Percentiles rank a stretch among this genome's conserved stretches.
phyloP scores from a whole-genome alignment of 2,113 vertebrate genomes.

The Corydoras sp. region DNA sequence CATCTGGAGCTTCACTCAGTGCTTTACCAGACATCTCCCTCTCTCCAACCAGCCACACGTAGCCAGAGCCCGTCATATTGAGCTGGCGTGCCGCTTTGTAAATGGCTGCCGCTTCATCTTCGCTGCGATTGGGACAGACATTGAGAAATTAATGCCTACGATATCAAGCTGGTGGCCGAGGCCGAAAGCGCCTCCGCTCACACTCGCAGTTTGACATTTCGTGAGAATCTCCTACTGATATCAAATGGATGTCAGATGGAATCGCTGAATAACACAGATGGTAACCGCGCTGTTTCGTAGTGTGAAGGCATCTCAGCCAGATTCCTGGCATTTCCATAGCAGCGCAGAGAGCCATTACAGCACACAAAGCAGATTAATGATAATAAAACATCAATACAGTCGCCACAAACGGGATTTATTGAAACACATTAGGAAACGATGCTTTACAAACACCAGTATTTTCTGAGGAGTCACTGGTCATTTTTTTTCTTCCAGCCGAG shows the following conservation, averaged over 20 bases:
- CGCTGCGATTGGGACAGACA: conserved; percentile 66
- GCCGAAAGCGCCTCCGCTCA: conserved; percentile 3
- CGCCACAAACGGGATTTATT: neutral
- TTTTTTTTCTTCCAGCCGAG: too few species aligned
- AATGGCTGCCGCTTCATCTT: conserved; percentile 89
- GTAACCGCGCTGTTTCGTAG: conserved; percentile 5
- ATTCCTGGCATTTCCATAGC: conserved; percentile 8
- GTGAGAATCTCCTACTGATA: conserved; percentile 6
- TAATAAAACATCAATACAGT: neutral
- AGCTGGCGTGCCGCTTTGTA: conserved; percentile 89
- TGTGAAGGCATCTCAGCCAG: conserved; percentile 5
- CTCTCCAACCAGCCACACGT: conserved; percentile 96
- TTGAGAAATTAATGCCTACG: neutral
- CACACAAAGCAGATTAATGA: neutral
- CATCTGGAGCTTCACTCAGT: conserved; percentile 89
- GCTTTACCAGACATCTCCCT: conserved; percentile 93
- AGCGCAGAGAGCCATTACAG: neutral
- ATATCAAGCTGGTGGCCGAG: conserved; percentile 16
- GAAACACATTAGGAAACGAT: too few species aligned
- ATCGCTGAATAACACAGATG: conserved; percentile 24
- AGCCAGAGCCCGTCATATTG: conserved; percentile 95
- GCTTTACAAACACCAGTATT: too few species aligned
- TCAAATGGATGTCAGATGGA: conserved; percentile 23
- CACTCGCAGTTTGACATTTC: conserved; percentile 17
- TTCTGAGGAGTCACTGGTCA: too few species aligned